phyloP scores from a whole-genome alignment of 1,140 invertebrate genomes.

The Neuroterus valhalla region DNA sequence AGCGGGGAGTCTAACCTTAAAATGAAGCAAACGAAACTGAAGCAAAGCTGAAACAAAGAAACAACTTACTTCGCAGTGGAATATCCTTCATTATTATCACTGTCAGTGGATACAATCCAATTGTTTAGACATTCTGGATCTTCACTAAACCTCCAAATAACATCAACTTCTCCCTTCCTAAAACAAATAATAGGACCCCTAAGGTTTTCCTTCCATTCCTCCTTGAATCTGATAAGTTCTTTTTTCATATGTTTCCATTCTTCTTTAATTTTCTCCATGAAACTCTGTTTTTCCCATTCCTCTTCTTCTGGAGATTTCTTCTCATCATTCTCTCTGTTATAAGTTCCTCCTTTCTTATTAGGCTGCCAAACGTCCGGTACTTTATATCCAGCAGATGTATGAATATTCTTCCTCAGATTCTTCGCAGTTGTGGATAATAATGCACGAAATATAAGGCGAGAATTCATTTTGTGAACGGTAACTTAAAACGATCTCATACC shows the following conservation, averaged over 20 bases:
- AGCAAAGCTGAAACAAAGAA: conserved; percentile 10
- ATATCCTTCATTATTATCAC: conserved; percentile 86
- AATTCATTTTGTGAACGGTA: background rate
- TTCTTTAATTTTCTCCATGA: conserved; percentile 75
- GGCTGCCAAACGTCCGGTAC: background rate
- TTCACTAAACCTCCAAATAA: conserved; percentile 82
- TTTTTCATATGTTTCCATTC: conserved; percentile 81
- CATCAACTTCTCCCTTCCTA: conserved; percentile 80
- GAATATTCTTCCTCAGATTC: background rate
- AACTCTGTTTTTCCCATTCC: conserved; percentile 36
- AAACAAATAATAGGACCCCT: conserved; percentile 40
- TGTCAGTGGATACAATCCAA: conserved; percentile 86
- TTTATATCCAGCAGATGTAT: background rate
- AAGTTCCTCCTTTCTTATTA: background rate
- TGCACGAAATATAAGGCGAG: background rate
- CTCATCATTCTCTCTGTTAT: conserved; percentile 10
- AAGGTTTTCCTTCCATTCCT: conserved; percentile 79
- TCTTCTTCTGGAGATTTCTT: conserved; percentile 37
- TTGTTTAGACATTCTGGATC: conserved; percentile 78
- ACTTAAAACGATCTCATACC: background rate
- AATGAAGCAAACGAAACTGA: too few species aligned
- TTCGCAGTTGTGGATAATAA: background rate
- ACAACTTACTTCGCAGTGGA: conserved; percentile 78
- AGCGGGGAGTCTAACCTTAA: too few species aligned
- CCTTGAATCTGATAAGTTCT: conserved; percentile 82